Evolutionary conservation across 2,888 invertebrate species (phyloP), one percentile per base, ranked within the genome.

Genomic region (Hemaris fuciformis): DNA sequence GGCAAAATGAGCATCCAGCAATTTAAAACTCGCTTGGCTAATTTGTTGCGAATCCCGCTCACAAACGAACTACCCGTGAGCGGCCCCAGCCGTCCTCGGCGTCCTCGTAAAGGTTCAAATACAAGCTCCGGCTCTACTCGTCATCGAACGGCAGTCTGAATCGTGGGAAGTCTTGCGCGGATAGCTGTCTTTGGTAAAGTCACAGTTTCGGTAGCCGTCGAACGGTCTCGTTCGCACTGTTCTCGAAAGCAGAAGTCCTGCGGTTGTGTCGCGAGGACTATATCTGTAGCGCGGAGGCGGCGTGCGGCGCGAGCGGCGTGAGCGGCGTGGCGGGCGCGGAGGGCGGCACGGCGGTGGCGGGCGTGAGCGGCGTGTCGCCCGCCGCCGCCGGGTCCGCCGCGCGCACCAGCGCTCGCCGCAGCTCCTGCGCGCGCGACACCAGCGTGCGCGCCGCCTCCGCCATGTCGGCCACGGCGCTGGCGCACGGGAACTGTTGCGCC

Each of bases 401-500:
- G 75, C 96, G 94, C 62, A 96, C 94, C 83, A 96, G 91, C 62
- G 95, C 95, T 62, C 95, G 91, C 71, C 97, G 96, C 60, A 98
- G 92, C 74, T 97, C 96, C 72, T 95, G 95, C 8, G 98, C 98
- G 60, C 97, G 93, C 74, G 96, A 96, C 0, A 98, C 98, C 43
- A 99, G 95, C 70, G 96, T 95, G 25, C 97, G 95, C 38, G 98
- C 96, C 4, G 97, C 95, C 80, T 98, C 98, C 5, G 98, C 97
- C 98, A 99, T 98, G 73, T 97, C 97, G 72, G 98, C 97, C 18
- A 98, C 98, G 0, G 98, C 97, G 41, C 94, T 94, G 8, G 98
- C 97, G 77, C 97, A 97, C 0, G 98, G 99, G 85, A 98, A 98
- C 87, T 98, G 97, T 64, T 97, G 94, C 3, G 98, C 98, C 0